Percentiles rank a stretch among this genome's conserved stretches.
Conservation (phyloP, 2,797 vertebrate species). For the Thalassophryne amazonica region DNA sequence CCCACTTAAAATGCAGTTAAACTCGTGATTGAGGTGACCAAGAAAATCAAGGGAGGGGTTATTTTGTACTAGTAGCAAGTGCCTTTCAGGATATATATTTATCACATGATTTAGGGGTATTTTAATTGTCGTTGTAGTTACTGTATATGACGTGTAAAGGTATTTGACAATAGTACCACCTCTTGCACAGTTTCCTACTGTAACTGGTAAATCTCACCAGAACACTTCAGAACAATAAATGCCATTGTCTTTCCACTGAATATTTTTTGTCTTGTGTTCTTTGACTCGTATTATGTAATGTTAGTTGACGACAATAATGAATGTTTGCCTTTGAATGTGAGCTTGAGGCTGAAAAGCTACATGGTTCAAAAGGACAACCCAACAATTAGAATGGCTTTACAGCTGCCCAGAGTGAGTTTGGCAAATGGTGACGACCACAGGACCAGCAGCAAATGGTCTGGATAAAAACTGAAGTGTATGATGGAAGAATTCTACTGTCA, state of each 20-base stretch:
- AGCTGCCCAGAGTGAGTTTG: conserved; percentile 56
- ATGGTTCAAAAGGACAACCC: conserved; percentile 63
- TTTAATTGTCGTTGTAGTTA: conserved; percentile 55
- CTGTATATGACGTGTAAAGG: conserved; percentile 53
- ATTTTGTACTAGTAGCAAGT: conserved; percentile 46
- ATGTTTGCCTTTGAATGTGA: too few relatives aligned
- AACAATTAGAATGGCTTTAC: conserved; percentile 77
- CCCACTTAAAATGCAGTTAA: conserved; percentile 39
- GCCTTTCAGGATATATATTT: conserved; percentile 25
- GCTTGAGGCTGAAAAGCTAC: too few relatives aligned
- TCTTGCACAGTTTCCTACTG: conserved; percentile 31
- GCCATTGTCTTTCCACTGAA: conserved; percentile 48
- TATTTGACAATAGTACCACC: conserved; percentile 36
- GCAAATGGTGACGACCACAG: conserved; percentile 73
- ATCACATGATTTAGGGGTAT: conserved; percentile 59
- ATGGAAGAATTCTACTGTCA: too few relatives aligned
- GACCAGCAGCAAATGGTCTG: too few relatives aligned
- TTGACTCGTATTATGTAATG: not conserved
- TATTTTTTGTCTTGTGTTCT: conserved; percentile 20
- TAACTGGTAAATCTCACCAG: conserved; percentile 44
- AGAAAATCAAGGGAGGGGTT: conserved; percentile 12
- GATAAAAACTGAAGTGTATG: too few relatives aligned
- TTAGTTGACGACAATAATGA: too few relatives aligned
- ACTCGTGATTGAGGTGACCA: conserved; percentile 15
- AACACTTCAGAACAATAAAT: conserved; percentile 65